phyloP scores from a whole-genome alignment of 2,797 vertebrate genomes.

The Melanotaenia trifasciata region DNA sequence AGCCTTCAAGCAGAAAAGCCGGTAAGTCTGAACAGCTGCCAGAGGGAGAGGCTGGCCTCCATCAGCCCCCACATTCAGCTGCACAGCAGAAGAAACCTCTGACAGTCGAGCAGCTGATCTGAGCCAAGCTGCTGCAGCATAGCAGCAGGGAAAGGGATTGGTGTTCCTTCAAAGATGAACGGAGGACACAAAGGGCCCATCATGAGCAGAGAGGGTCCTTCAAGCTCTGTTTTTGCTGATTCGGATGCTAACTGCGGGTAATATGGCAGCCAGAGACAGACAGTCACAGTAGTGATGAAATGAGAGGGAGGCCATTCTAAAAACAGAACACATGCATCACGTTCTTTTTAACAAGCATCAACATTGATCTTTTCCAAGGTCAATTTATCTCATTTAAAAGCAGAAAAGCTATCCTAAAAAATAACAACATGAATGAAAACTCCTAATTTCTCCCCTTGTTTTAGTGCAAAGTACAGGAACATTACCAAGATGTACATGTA shows the following conservation, averaged over 20 bases:
- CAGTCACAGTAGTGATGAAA: slow-evolving; percentile 33
- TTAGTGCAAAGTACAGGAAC: no score
- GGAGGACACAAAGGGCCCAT: slow-evolving; percentile 46
- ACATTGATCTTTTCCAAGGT: no score
- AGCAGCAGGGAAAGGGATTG: slow-evolving; percentile 36
- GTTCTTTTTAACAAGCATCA: no score
- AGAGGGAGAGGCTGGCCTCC: slow-evolving; percentile 48
- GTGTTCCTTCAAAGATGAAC: slow-evolving; percentile 49
- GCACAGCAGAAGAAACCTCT: slow-evolving; percentile 18
- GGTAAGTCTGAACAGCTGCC: slow-evolving; percentile 47
- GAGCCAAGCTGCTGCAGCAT: slow-evolving; percentile 15
- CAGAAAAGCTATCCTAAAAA: no score
- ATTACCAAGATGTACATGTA: no score
- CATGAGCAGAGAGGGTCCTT: slow-evolving; percentile 34
- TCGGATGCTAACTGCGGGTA: slow-evolving; percentile 46
- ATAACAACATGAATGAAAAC: no score
- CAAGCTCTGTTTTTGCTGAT: slow-evolving; percentile 47
- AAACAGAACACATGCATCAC: neutral
- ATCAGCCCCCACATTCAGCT: slow-evolving; percentile 27
- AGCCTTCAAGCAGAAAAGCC: slow-evolving; percentile 43
- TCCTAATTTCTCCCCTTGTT: no score
- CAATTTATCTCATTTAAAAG: no score
- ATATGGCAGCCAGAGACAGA: slow-evolving; percentile 34
- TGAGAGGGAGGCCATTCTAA: neutral
- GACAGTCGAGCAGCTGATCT: slow-evolving; percentile 45